Evolutionary conservation across 2,113 vertebrate species (phyloP).

Genomic region (Nycticebus coucang): DNA sequence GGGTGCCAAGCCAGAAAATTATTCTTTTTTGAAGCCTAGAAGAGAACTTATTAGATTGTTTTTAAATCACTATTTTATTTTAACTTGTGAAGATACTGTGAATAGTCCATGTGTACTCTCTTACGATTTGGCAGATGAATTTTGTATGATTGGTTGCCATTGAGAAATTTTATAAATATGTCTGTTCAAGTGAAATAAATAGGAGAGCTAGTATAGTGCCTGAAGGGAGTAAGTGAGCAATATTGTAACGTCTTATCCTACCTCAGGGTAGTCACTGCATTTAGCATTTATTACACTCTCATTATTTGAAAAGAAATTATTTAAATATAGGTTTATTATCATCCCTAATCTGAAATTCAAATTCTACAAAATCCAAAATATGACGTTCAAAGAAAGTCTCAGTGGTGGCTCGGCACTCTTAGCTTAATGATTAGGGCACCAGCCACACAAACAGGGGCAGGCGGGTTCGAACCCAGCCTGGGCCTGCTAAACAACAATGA

Average conservation of each 20-base stretch:
- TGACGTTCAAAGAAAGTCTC: background rate
- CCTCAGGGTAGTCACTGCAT: background rate
- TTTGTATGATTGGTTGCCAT: background rate
- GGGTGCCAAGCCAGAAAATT: background rate
- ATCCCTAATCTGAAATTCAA: background rate
- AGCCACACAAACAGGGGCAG: no score
- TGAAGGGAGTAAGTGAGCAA: background rate
- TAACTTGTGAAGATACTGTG: constrained; percentile 17
- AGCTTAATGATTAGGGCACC: no score
- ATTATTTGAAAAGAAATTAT: background rate
- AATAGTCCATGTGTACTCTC: background rate
- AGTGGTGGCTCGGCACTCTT: no score
- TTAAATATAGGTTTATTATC: background rate
- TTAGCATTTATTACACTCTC: background rate
- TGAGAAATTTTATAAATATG: constrained; percentile 11
- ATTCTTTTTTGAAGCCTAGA: constrained; percentile 8
- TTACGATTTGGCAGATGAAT: background rate
- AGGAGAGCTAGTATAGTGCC: background rate
- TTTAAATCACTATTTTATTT: constrained; percentile 55
- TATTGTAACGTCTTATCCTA: background rate
- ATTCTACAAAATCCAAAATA: background rate
- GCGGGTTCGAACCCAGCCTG: no score
- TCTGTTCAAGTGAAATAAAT: constrained; percentile 24
- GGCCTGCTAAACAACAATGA: no score
- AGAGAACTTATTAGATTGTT: background rate